phyloP scores from a whole-genome alignment of 64 coral and sea anemone species.

The Stichodactyla helianthus region DNA sequence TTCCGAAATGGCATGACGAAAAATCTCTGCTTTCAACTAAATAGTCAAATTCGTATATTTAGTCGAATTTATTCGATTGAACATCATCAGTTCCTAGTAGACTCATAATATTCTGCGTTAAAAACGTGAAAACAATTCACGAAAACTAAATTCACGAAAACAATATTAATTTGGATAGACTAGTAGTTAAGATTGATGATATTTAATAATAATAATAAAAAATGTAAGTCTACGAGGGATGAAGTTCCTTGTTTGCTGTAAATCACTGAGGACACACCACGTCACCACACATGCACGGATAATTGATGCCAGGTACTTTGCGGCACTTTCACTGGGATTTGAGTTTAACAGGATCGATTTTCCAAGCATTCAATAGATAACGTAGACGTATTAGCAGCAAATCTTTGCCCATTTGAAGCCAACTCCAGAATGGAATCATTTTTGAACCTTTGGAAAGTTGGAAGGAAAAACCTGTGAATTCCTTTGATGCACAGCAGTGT shows the following conservation, averaged over 20 bases:
- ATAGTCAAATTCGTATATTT: neutral
- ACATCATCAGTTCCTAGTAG: neutral
- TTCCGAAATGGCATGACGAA: too few species aligned
- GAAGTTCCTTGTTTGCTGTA: too few species aligned
- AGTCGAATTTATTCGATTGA: neutral
- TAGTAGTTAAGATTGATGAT: too few species aligned
- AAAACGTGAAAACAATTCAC: neutral
- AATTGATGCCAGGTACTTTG: neutral
- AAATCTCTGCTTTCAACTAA: too few species aligned
- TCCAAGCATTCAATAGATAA: slow-evolving; percentile 90
- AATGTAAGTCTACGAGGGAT: too few species aligned
- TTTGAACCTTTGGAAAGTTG: slow-evolving; percentile 72
- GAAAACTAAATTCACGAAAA: neutral
- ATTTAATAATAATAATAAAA: too few species aligned
- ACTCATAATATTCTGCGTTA: neutral
- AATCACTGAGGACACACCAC: too few species aligned
- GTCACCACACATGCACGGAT: too few species aligned
- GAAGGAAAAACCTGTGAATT: neutral
- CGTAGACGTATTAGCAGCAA: slow-evolving; percentile 74
- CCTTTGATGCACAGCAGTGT: neutral
- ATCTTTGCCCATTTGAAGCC: slow-evolving; percentile 97
- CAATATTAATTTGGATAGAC: too few species aligned
- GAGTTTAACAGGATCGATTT: slow-evolving; percentile 65
- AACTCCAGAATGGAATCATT: slow-evolving; percentile 92
- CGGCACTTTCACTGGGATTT: slow-evolving; percentile 33